These are phyloP conservation scores for Ommatoiulus sabulosus DNA, from an alignment of 2,888 invertebrate genomes.

Conservation along the genomic window DNA sequence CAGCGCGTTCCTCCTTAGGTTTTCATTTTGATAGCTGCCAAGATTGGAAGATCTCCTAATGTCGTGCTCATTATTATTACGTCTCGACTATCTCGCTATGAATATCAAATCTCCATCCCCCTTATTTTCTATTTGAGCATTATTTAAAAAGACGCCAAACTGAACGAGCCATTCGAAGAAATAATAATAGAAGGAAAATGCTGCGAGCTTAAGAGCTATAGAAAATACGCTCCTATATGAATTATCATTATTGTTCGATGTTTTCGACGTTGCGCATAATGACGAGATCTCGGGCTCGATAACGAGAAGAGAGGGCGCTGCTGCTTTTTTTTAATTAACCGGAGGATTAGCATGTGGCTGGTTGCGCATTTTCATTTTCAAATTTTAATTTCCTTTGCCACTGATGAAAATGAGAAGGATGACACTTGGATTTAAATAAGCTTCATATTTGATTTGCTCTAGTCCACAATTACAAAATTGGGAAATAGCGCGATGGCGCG, in stretches of 20 bases:
- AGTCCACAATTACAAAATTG: neutral
- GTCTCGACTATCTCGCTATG: neutral
- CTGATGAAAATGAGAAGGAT: neutral
- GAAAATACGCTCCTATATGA: slow-evolving; percentile 26
- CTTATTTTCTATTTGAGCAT: neutral
- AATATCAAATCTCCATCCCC: neutral
- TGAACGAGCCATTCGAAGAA: slow-evolving; percentile 27
- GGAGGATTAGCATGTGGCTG: neutral
- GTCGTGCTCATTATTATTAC: neutral
- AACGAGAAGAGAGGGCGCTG: neutral
- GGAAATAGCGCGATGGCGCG: neutral
- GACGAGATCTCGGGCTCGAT: neutral
- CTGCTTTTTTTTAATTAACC: slow-evolving; percentile 19
- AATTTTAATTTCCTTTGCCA: neutral
- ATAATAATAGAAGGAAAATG: slow-evolving; percentile 20
- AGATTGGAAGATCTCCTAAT: neutral
- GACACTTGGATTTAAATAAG: neutral
- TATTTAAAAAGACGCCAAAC: slow-evolving; percentile 38
- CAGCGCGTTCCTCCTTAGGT: neutral
- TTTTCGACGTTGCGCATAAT: slow-evolving; percentile 30
- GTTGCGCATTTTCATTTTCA: slow-evolving; percentile 30
- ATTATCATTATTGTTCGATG: slow-evolving; percentile 45
- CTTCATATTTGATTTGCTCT: neutral
- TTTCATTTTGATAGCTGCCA: slow-evolving; percentile 27
- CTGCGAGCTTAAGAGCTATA: slow-evolving; percentile 40